phyloP scores from a whole-genome alignment of 2,113 vertebrate genomes.

The Microtus montanus region DNA sequence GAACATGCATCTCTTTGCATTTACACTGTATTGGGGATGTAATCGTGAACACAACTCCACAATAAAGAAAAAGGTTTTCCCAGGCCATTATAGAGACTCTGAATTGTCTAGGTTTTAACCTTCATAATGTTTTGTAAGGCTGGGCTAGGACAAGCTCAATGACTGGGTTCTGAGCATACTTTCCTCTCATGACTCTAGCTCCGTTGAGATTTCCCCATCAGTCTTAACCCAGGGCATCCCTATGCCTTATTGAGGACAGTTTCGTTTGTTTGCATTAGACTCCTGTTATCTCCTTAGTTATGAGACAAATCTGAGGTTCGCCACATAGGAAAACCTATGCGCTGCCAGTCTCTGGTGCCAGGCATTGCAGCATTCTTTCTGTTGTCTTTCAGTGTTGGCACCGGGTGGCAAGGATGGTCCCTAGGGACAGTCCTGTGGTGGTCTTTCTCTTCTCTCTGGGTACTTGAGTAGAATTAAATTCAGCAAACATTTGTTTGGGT shows the following conservation, averaged over 20 bases:
- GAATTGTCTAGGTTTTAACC: background rate
- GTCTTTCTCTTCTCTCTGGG: background rate
- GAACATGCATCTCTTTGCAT: background rate
- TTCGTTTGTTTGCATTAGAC: background rate
- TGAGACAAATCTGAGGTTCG: background rate
- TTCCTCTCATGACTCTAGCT: background rate
- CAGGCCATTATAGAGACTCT: background rate
- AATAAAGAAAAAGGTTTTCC: background rate
- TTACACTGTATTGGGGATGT: too few relatives aligned
- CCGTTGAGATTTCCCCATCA: background rate
- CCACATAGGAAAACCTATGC: background rate
- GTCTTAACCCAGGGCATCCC: background rate
- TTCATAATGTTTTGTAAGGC: background rate
- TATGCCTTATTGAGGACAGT: background rate
- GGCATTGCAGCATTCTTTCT: too few relatives aligned
- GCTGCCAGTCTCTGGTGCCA: background rate
- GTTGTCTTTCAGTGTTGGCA: background rate
- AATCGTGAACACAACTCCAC: background rate
- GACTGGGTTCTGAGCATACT: background rate
- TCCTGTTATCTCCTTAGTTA: background rate
- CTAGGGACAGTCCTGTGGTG: too few relatives aligned
- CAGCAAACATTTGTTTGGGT: background rate
- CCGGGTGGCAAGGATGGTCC: background rate
- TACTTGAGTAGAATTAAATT: background rate
- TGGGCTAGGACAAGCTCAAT: background rate